Conservation (phyloP, 2,113 vertebrate species). For the Lynx canadensis region DNA sequence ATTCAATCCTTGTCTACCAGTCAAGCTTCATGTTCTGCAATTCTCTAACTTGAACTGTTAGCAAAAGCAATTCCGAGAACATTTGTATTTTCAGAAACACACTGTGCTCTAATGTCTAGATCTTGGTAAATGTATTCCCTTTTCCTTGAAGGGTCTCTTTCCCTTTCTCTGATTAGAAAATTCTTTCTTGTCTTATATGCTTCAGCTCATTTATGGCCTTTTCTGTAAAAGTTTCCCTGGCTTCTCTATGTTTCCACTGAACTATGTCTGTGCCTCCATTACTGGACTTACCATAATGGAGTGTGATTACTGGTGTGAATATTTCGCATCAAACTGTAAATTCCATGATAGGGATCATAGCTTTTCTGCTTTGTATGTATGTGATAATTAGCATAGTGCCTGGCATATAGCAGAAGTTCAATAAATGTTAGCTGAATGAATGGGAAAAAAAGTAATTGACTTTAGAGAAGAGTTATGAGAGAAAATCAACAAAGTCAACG, state of each 20-base stretch:
- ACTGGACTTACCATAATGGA: background rate
- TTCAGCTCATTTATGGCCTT: background rate
- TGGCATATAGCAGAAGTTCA: background rate
- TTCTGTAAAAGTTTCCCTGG: background rate
- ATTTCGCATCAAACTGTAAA: background rate
- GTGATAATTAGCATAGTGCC: background rate
- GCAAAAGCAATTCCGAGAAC: constrained; percentile 16
- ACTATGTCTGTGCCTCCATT: background rate
- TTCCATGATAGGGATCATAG: background rate
- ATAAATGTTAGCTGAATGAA: background rate
- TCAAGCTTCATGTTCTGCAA: constrained; percentile 6
- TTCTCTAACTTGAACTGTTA: constrained; percentile 38
- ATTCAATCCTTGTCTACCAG: background rate
- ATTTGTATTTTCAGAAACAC: background rate
- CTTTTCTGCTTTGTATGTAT: constrained; percentile 21
- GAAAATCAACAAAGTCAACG: background rate
- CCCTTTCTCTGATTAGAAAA: background rate
- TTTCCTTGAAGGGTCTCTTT: constrained; percentile 1
- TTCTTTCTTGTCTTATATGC: background rate
- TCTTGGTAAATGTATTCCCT: background rate
- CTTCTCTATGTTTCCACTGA: background rate
- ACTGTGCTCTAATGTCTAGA: background rate
- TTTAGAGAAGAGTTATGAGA: background rate
- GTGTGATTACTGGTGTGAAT: constrained; percentile 35
- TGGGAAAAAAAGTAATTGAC: background rate